Conservation (phyloP, 1,140 invertebrate genomes). For the Scylla paramamosain region DNA sequence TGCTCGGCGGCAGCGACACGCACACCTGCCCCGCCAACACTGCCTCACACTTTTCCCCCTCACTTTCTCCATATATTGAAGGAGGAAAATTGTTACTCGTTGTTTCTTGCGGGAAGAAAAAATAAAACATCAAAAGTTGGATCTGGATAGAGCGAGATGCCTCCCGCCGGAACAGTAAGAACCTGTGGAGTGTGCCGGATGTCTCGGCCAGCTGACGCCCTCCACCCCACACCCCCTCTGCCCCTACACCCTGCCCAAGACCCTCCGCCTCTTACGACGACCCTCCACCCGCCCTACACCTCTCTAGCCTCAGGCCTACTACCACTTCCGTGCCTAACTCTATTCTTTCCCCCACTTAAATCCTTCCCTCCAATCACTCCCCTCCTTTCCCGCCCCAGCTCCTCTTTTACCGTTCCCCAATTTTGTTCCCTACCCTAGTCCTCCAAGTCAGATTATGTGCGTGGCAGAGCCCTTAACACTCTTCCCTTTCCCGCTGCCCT, state of each 20-base stretch:
- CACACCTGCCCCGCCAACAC: constrained; percentile 5
- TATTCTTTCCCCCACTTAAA: constrained; percentile 2
- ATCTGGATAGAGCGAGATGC: background rate
- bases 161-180: constrained; percentile 6
- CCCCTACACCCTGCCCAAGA: background rate
- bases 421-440: background rate
- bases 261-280: background rate
- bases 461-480: constrained; percentile 1
- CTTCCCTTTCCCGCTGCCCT: background rate
- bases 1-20: constrained; percentile 6
- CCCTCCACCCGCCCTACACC: background rate
- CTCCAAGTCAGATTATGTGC: background rate
- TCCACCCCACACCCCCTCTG: background rate
- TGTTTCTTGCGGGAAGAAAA: background rate
- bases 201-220: background rate
- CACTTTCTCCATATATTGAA: constrained; percentile 16
- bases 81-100: background rate
- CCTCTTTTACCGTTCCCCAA: background rate
- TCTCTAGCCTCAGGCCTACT: background rate
- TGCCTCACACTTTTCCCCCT: background rate
- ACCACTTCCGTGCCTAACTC: constrained; percentile 9
- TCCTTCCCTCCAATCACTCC: constrained; percentile 5
- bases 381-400: background rate
- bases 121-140: constrained; percentile 24
- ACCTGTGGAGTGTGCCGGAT: constrained; percentile 18